Base-by-base conservation (phyloP, 2,113 vertebrate species). In the Lamprotornis superbus region DNA sequence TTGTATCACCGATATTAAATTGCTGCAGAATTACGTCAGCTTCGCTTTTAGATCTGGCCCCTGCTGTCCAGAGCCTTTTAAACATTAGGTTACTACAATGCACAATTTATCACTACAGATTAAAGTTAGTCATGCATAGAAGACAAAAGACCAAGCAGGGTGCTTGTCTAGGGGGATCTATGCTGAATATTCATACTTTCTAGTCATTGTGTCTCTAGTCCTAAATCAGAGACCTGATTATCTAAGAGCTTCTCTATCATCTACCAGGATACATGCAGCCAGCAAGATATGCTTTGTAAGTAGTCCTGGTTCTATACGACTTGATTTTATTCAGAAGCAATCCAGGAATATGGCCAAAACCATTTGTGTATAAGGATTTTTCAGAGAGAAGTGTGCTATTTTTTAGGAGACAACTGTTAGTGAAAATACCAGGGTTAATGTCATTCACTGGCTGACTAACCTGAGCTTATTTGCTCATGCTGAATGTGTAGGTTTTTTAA, bases 71-170 rank as follows among this genome's bases (percentile, higher is more conserved):
- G 69, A 90, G 52, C 17, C 52, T 89, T 87, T 87, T 59, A 94
- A 91, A 52, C 17, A 44, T 68, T 42, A 59, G 30, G 19, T 55
- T 74, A 77, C 67, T 74, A 70, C 35, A 81, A 86, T 86, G 30
- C 35, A 78, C 92, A 80, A 93, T 93, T 95, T 94, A 93, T 91
- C 37, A 63, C 56, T 59, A 82, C 27, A 71, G 74, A 87, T 82
- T 84, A 84, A 89, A 89, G 52, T 73, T 69, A 73, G 67, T 85
- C 79, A 80, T 77, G 82, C 47, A 80, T 22, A 50, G 50, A 83
- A 86, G 50, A 93, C 61, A 86, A 92, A 95, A 74, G 79, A 73
- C 55, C 30, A 70, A 52, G 42, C 39, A 81, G 50, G 40, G 27
- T 77, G 42, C 27, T 86, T 86, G 23, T 90, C 76, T 80, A 57